Evolutionary conservation across 2,888 invertebrate genomes (phyloP).

Genomic region (Noctua fimbriata): DNA sequence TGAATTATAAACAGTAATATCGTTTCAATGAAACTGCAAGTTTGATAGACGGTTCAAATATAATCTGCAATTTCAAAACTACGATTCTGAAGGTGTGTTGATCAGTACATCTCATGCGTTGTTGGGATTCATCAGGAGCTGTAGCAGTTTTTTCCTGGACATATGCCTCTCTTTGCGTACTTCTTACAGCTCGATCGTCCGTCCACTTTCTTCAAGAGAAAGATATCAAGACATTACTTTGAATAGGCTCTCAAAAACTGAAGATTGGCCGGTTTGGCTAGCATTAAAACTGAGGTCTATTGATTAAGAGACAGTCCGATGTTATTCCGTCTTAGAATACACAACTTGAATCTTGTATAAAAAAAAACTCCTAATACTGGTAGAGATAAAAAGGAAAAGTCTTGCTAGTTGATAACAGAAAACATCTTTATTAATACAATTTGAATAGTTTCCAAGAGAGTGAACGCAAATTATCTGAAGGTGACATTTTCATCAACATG

Average conservation of each 20-base stretch:
- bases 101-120: background rate
- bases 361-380: background rate
- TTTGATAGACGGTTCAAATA: background rate
- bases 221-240: background rate
- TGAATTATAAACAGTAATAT: conserved; percentile 29
- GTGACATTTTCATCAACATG: conserved; percentile 47
- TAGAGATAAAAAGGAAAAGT: background rate
- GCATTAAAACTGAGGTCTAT: background rate
- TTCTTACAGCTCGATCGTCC: background rate
- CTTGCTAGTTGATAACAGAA: background rate
- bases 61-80: background rate
- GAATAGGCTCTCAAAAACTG: background rate
- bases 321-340: background rate
- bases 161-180: background rate
- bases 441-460: conserved; percentile 22
- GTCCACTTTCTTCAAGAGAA: background rate
- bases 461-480: conserved; percentile 18
- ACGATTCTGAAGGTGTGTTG: background rate
- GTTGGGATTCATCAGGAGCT: background rate
- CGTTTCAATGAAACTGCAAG: background rate
- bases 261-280: background rate
- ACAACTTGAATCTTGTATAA: background rate
- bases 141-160: background rate
- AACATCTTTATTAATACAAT: conserved; percentile 2
- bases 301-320: background rate